phyloP scores from a whole-genome alignment of 2,797 vertebrate genomes.

The Glossophaga mutica region DNA sequence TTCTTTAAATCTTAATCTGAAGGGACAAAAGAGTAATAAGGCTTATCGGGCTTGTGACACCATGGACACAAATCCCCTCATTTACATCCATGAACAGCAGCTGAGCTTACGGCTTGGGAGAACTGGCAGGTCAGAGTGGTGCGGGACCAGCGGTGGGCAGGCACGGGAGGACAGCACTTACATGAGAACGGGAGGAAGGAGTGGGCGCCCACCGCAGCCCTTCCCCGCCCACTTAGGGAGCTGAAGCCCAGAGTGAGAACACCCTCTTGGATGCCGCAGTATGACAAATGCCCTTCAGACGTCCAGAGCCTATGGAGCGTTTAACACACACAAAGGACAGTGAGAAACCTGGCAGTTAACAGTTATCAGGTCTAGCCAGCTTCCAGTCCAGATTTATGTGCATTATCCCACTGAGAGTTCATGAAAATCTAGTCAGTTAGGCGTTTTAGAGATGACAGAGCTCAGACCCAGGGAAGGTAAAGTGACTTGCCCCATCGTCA shows the following conservation, averaged over 20 bases:
- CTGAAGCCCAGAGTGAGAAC: slow-evolving; percentile 50
- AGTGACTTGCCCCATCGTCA: neutral
- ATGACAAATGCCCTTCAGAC: neutral
- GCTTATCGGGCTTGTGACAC: neutral
- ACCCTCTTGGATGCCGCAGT: neutral
- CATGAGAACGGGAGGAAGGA: slow-evolving; percentile 66
- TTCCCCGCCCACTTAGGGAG: slow-evolving; percentile 51
- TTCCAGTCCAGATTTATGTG: neutral
- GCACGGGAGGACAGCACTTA: slow-evolving; percentile 60
- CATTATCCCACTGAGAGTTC: slow-evolving; percentile 7
- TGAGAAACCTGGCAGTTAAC: neutral
- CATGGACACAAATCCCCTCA: slow-evolving; percentile 58
- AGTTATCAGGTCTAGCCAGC: neutral
- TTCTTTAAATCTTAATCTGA: slow-evolving; percentile 14
- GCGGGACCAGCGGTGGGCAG: neutral
- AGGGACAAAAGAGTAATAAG: slow-evolving; percentile 55
- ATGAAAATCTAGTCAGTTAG: neutral
- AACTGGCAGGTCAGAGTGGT: slow-evolving; percentile 48
- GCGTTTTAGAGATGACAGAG: neutral
- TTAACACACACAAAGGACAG: neutral
- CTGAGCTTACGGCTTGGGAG: slow-evolving; percentile 58
- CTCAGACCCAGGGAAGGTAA: neutral
- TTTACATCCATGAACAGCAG: slow-evolving; percentile 21
- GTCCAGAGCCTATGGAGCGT: neutral
- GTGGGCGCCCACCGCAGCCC: neutral